These are phyloP conservation scores for Agapornis canus DNA, from an alignment of 2,797 vertebrate genomes.

Conservation along the genomic window DNA sequence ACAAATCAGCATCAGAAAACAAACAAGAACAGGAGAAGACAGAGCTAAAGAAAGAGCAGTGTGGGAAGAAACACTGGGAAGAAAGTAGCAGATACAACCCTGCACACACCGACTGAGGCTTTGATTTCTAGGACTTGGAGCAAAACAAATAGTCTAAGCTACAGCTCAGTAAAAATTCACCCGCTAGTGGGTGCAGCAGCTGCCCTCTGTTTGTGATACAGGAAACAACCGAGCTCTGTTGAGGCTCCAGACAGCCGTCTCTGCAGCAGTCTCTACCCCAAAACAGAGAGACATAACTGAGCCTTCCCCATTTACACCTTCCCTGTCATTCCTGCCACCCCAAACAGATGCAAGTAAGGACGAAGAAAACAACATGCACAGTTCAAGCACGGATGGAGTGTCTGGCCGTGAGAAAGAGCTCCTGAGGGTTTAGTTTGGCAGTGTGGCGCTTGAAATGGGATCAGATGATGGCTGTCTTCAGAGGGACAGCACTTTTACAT, in stretches of 20 bases:
- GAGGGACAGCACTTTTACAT: background rate
- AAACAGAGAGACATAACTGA: background rate
- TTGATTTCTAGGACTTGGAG: background rate
- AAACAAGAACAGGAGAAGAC: background rate
- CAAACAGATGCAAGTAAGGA: background rate
- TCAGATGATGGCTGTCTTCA: background rate
- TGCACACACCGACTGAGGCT: background rate
- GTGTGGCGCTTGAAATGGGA: background rate
- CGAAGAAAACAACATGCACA: background rate
- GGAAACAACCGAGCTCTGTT: background rate
- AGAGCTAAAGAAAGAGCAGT: background rate
- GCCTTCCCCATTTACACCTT: background rate
- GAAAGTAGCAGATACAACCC: background rate
- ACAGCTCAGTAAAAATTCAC: background rate
- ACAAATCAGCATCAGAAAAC: background rate
- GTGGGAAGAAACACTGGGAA: background rate
- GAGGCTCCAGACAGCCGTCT: background rate
- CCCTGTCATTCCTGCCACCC: background rate
- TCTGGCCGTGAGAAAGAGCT: background rate
- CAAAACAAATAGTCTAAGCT: background rate
- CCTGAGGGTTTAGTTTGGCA: background rate
- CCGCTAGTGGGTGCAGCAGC: constrained; percentile 30
- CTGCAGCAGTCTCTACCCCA: background rate
- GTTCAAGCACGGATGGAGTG: background rate
- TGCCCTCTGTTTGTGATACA: background rate